phyloP scores from a whole-genome alignment of 2,888 invertebrate genomes.

The Taphrorychus bicolor region DNA sequence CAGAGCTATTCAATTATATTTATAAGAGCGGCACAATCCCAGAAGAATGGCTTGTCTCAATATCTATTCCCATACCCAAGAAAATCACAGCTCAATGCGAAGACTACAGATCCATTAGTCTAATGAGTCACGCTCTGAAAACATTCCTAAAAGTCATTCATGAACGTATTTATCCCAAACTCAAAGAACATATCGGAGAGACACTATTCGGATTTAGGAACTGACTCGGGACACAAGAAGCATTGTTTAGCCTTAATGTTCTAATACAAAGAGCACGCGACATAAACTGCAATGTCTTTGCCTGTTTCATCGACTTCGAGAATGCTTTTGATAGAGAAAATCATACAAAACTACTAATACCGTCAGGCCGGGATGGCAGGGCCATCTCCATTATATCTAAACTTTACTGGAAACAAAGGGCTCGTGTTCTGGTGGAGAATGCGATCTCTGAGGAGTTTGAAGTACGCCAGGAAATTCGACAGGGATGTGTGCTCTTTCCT shows the following conservation, averaged over 20 bases:
- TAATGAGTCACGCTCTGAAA: too few species aligned
- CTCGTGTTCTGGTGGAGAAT: background rate
- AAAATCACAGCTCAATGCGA: conserved; percentile 6
- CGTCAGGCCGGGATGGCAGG: conserved; percentile 5
- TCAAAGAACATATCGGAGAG: background rate
- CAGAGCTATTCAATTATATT: conserved; percentile 6
- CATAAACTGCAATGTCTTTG: too few species aligned
- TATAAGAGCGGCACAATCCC: conserved; percentile 11
- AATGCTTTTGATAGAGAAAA: conserved; percentile 2
- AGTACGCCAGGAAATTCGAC: too few species aligned
- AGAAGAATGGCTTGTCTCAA: conserved; percentile 6
- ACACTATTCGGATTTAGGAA: conserved; percentile 1
- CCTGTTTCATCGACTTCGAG: conserved; percentile 10
- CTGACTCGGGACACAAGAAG: background rate
- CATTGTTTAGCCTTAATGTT: conserved; percentile 10
- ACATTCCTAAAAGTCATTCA: too few species aligned
- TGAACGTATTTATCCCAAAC: too few species aligned
- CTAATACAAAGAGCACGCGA: too few species aligned
- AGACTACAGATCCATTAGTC: background rate
- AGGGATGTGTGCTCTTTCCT: too few species aligned
- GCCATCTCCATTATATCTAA: background rate
- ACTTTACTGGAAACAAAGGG: conserved; percentile 3
- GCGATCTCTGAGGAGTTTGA: too few species aligned
- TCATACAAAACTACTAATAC: conserved; percentile 1
- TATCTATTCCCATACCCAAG: background rate